Evolutionary conservation across 2,113 vertebrate genomes (phyloP).

Genomic region (Epinephelus moara): DNA sequence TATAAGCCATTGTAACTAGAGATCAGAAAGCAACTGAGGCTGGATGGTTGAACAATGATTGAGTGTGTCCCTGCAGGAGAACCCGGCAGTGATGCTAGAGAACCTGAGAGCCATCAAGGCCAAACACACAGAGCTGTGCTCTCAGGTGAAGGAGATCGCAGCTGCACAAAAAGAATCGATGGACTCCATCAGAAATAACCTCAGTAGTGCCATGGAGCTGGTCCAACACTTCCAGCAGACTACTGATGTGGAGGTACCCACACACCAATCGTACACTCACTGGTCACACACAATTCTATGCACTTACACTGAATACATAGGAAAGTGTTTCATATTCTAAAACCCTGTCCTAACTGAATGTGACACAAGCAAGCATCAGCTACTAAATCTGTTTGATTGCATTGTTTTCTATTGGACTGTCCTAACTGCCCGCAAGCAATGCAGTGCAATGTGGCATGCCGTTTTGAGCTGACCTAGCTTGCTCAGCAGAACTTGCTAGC

Average conservation of each 20-base stretch:
- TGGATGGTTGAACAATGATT: background rate
- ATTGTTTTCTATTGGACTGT: too few relatives aligned
- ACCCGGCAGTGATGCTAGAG: conserved; percentile 87
- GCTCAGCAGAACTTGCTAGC: too few relatives aligned
- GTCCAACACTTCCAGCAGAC: conserved; percentile 84
- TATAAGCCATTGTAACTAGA: too few relatives aligned
- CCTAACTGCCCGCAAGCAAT: too few relatives aligned
- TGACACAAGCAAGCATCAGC: too few relatives aligned
- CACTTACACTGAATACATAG: background rate
- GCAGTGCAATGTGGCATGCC: too few relatives aligned
- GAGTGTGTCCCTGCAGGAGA: conserved; percentile 83
- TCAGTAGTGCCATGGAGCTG: conserved; percentile 80
- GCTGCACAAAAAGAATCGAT: conserved; percentile 87
- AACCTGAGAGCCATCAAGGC: conserved; percentile 87
- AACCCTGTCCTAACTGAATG: too few relatives aligned
- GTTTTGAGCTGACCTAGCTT: too few relatives aligned
- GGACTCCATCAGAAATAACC: conserved; percentile 82
- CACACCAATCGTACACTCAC: too few relatives aligned
- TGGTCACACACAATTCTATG: background rate
- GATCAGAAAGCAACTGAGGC: background rate
- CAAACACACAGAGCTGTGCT: conserved; percentile 85
- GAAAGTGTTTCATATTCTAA: background rate
- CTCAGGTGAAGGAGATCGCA: conserved; percentile 82
- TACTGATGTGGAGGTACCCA: conserved; percentile 84
- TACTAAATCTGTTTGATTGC: too few relatives aligned